Base-by-base conservation (phyloP, 2,797 vertebrate genomes). In the Cichlasoma orientale region DNA sequence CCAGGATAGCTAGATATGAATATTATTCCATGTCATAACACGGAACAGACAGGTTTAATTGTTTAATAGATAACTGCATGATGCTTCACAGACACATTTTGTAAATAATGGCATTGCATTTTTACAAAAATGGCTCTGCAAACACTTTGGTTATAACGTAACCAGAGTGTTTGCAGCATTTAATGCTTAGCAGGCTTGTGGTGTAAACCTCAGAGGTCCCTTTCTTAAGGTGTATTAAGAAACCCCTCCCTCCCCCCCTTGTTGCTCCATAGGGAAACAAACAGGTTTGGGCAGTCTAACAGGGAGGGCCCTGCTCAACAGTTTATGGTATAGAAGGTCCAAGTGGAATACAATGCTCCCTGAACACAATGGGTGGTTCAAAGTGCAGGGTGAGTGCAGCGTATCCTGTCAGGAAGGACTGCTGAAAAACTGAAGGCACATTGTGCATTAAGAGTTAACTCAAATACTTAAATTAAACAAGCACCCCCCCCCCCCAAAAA, bases 381-480 rank as follows among this genome's bases (percentile, higher is more conserved):
- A 57, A 80, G 77, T 76, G 53, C 59, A 54, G 56, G 63, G 72
- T 66, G 56, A 83, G 82, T 87, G 29, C 33, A 19, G 11, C 21
- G 31, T 73, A 88, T 93, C 92, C 90, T 90, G 89, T 19, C 79
- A 91, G 92, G 90, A 92, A 91, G 74, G 47, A 58, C 87, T 83
- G 72, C 41, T 38, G 76, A 19, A 81, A 31, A 74, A 66, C 19
- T 75, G 5, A 58, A 33, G 38, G 68, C 27, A 55, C 8, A 16
- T 10, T 4, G 25, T 29, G n/a, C 18, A 56, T 82, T 55, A 36
- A 75, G 70, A 58, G 25, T 55, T 33, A 38, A 79, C 11, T 21
- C 5, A 54, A 74, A 79, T 44, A 44, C 16, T 31, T 13, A 21
- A 31, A 1, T 55, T 27, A 47, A 63, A 63, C 25, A 44, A 7